Evolutionary conservation across 1,140 invertebrate genomes (phyloP).

Genomic region (Heterodera schachtii): DNA sequence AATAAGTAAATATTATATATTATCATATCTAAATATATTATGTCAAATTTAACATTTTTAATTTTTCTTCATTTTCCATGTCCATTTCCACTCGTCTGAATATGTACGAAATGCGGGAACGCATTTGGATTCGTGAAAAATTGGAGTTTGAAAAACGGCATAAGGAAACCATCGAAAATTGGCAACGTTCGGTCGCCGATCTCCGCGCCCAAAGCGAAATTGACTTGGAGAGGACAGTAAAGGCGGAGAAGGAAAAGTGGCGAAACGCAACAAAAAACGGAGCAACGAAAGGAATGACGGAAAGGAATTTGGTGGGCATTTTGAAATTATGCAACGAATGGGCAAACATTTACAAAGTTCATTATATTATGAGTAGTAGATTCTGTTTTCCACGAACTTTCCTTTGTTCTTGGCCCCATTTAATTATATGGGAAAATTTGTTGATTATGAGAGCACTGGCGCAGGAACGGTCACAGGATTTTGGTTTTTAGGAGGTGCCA

Average conservation of each 20-base stretch:
- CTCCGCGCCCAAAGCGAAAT: constrained; percentile 10
- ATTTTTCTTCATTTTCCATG: neutral
- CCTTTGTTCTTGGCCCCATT: no score
- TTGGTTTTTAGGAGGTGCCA: no score
- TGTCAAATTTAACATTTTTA: neutral
- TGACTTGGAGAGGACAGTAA: neutral
- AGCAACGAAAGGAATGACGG: neutral
- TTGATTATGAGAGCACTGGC: no score
- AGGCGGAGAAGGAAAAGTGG: constrained; percentile 10
- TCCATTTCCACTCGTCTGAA: constrained; percentile 25
- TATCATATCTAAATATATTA: neutral
- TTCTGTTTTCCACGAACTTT: no score
- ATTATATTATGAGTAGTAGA: no score
- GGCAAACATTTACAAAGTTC: no score
- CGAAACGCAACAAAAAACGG: neutral
- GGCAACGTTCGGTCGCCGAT: constrained; percentile 2
- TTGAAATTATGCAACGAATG: neutral
- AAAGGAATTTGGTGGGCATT: constrained; percentile 24
- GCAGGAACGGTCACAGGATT: no score
- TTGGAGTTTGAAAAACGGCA: constrained; percentile 22
- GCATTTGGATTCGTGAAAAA: constrained; percentile 35
- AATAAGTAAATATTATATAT: constrained; percentile 11
- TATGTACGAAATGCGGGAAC: constrained; percentile 33
- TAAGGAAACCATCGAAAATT: constrained; percentile 30
- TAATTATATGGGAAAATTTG: no score